Evolutionary conservation across 35 echinoderm and acorn worm species (phyloP).

Genomic region (Stichopus chloronotus): DNA sequence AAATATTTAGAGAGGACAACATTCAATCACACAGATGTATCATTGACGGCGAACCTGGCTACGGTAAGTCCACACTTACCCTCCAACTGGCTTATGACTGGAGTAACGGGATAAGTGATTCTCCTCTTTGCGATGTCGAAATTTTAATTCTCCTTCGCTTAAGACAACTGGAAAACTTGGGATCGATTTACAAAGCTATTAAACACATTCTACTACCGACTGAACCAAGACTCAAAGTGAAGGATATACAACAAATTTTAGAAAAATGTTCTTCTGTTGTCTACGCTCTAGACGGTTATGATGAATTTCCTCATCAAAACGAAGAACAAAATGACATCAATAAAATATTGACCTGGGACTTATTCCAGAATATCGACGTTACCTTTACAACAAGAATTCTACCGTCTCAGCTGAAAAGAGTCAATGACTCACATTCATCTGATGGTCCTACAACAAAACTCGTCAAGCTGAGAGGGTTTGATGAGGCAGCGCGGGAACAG

Average conservation of each 20-base stretch:
- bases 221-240: neutral
- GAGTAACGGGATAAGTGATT: neutral
- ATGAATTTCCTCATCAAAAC: conserved; percentile 6
- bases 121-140: neutral
- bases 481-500: neutral
- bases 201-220: neutral
- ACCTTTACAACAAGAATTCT: neutral
- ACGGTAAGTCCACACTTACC: conserved; percentile 13
- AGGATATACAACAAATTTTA: neutral
- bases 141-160: conserved; percentile 9
- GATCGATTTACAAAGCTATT: conserved; percentile 16
- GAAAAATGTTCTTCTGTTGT: neutral
- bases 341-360: neutral
- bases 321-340: neutral
- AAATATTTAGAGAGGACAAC: neutral
- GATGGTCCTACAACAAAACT: neutral
- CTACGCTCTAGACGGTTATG: neutral
- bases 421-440: neutral
- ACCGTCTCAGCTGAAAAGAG: neutral
- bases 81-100: conserved; percentile 16
- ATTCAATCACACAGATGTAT: neutral
- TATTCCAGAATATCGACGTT: neutral
- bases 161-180: neutral
- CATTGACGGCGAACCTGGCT: conserved; percentile 1
- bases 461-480: neutral